Base-by-base conservation (phyloP, 2,888 invertebrate species). In the Melieria omissa region DNA sequence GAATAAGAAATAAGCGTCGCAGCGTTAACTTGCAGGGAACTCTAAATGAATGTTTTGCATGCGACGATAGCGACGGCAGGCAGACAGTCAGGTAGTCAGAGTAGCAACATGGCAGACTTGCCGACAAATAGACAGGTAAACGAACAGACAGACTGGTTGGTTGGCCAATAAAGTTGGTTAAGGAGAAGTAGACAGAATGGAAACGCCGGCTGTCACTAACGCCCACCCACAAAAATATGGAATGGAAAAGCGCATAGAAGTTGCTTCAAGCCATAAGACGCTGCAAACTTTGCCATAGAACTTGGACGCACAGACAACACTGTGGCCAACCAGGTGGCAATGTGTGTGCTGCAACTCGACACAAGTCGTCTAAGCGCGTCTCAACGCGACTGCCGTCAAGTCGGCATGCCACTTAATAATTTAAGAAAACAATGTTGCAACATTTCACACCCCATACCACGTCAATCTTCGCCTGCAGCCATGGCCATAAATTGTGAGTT, bases 41-140 rank as follows among this genome's bases (percentile, higher is more conserved):
- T 58, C 69, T 63, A 63, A 70, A 70, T 63, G 57, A 63, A 63
- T 45, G 54, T 55, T 69, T 52, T 46, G 69, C 69, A 63, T 62
- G 62, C 69, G 42, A 68, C 68, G 61, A 55, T 47, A 52, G 46
- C 6, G 49, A 60, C 60, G 41, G n/a, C 44, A 5, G 44, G 4
- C 14, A n/a, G 5, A 14, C 64, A 52, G 12, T 14, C 52, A 52
- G 42, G 5, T 1, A 52, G n/a, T 14, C 42, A 29, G n/a, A 29
- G 29, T 29, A 29, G 29, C 29, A 29, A 29, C 2, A 29, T 29
- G 29, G 8, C 41, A 49, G 12, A 29, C 41, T 14, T 8, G n/a
- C 9, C 10, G 10, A 10, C 12, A 63, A 9, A 47, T 42, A 10
- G 4, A n/a, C n/a, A 46, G 8, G 5, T 16, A 47, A 29, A 42